phyloP scores from a whole-genome alignment of 2,113 vertebrate genomes.

The Lathamus discolor region DNA sequence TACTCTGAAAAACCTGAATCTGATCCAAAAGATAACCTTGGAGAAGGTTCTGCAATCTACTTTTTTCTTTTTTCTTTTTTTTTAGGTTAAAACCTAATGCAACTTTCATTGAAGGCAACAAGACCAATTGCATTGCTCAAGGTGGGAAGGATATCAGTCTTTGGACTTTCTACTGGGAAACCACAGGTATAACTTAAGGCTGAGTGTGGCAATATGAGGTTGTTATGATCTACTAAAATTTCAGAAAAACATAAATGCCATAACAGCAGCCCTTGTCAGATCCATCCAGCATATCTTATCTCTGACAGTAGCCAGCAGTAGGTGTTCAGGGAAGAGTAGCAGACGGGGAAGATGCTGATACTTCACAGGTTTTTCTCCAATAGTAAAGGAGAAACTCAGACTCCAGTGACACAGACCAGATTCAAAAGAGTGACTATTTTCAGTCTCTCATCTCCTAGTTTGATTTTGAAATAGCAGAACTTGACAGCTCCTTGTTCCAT shows the following conservation, averaged over 20 bases:
- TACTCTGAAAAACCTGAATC: not conserved
- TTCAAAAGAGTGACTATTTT: not conserved
- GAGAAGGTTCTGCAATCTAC: not conserved
- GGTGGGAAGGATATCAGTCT: not conserved
- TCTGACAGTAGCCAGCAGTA: not conserved
- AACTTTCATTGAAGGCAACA: not conserved
- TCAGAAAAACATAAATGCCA: not conserved
- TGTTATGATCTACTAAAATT: not conserved
- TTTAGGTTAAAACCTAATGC: not conserved
- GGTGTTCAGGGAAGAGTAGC: not conserved
- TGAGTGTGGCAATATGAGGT: not conserved
- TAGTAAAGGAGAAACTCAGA: not conserved
- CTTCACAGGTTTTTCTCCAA: not conserved
- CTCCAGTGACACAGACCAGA: not conserved
- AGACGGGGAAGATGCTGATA: not conserved
- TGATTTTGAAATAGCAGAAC: not conserved
- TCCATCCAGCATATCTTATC: not conserved
- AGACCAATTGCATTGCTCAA: not conserved
- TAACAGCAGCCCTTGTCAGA: not conserved
- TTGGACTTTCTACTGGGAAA: not conserved
- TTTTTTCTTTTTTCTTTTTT: not conserved
- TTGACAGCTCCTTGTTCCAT: not conserved
- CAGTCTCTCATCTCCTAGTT: not conserved
- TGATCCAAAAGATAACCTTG: not conserved
- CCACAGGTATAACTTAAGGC: not conserved